Percentiles rank a stretch among this genome's conserved stretches.
Conservation (phyloP, 2,113 vertebrate species). For the Meleagris gallopavo region DNA sequence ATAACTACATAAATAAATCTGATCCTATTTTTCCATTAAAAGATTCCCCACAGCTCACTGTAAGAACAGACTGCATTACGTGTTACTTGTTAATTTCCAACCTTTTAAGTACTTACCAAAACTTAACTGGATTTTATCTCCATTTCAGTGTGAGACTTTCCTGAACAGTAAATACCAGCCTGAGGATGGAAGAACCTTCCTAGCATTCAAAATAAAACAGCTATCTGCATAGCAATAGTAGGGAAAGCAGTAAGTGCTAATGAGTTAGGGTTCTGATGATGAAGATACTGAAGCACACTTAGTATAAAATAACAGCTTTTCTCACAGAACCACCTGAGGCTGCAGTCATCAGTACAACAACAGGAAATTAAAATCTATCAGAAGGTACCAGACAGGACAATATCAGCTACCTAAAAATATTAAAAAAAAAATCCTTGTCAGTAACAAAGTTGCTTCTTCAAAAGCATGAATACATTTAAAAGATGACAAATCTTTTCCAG, state of each 20-base stretch:
- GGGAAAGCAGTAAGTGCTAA: neutral
- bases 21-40: neutral
- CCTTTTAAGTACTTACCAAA: neutral
- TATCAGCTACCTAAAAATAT: neutral
- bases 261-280: neutral
- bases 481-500: neutral
- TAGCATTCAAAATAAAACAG: neutral
- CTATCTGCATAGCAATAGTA: neutral
- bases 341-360: neutral
- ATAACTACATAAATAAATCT: neutral
- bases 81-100: neutral
- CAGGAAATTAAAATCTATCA: neutral
- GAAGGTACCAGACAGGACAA: neutral
- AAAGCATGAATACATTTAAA: neutral
- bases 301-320: neutral
- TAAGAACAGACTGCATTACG: neutral
- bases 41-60: neutral
- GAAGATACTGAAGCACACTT: neutral
- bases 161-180: neutral
- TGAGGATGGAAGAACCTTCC: neutral
- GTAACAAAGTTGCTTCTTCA: neutral
- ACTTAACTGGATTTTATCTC: neutral
- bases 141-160: constrained; percentile 1
- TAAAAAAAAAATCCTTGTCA: neutral
- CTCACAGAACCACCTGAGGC: neutral